Percentiles rank a stretch among this genome's conserved stretches.
Conservation (phyloP, 2,888 invertebrate species). For the Dryomyza anilis region DNA sequence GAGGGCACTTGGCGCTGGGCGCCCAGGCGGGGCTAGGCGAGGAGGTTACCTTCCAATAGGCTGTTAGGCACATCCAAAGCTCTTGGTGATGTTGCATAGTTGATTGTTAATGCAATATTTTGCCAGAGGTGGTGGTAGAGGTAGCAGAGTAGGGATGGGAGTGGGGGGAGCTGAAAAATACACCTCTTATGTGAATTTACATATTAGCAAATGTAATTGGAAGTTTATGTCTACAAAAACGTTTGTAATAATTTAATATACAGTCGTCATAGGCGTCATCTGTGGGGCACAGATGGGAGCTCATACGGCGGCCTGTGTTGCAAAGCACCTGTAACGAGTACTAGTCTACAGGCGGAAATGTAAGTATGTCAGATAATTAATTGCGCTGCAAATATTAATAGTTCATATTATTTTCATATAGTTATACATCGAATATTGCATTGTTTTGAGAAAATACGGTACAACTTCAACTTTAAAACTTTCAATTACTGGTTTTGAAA, state of each 20-base stretch:
- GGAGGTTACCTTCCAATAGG: background rate
- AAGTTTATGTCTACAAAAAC: slow-evolving; percentile 12
- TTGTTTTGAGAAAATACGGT: too few species aligned
- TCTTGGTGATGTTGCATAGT: slow-evolving; percentile 4
- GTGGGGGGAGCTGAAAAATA: background rate
- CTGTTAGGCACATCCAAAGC: slow-evolving; percentile 4
- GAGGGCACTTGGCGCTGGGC: background rate
- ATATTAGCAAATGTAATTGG: slow-evolving; percentile 31
- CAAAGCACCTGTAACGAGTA: background rate
- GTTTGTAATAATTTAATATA: slow-evolving; percentile 12
- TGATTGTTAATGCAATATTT: slow-evolving; percentile 24
- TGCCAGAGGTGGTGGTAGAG: background rate
- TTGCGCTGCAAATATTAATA: too few species aligned
- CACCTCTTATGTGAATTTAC: slow-evolving; percentile 23
- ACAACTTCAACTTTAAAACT: too few species aligned
- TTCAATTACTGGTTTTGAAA: too few species aligned
- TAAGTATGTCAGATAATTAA: too few species aligned
- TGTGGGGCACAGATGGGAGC: background rate
- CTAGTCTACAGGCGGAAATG: too few species aligned
- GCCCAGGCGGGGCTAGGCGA: background rate
- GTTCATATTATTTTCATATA: too few species aligned
- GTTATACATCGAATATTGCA: too few species aligned
- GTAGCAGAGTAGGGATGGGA: background rate
- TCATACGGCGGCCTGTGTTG: background rate
- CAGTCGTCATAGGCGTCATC: background rate